Evolutionary conservation across 2,113 vertebrate species (phyloP), one percentile per base, ranked within the genome.

Genomic region (Sakesphorus luctuosus): DNA sequence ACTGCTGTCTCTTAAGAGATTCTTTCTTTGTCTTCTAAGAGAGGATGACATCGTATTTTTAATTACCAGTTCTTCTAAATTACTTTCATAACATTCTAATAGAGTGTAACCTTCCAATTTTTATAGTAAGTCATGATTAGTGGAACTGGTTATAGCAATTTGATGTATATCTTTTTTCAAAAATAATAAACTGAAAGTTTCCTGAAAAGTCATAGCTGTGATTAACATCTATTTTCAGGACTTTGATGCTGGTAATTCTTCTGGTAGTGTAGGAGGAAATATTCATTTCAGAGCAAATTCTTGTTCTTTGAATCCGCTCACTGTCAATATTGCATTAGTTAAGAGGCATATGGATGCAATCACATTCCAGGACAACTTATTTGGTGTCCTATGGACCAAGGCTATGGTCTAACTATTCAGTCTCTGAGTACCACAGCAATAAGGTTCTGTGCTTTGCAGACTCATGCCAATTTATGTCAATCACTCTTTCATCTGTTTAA

Each of bases 321-420:
- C 15, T 84, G 81, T 69, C 94, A 93, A 76, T 74, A 73, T 11
- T 96, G 92, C 47, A 58, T 68, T 59, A 90, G 56, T 95, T 91
- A 91, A 58, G 74, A 94, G 79, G 76, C 94, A 98, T 94, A 95
- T 94, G 97, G 97, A 95, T 87, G n/a, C 94, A 97, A 97, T 98
- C 95, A 94, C 92, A 92, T 94, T 94, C 82, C 88, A 92, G 92
- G 96, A 93, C 69, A 96, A 94, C 79, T 96, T 95, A 95, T 94
- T 90, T 97, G 90, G 89, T 95, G 89, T 91, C 85, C 66, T 93
- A 91, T 7, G 82, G 96, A 97, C 87, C 71, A 55, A 90, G 72
- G 74, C 84, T 96, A 96, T 95, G 96, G 90, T 97, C 95, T 95
- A 86, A 87, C 93, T 47, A 58, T 17, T 94, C 72, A 90, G 9